A percentile compares a stretch with the other conserved stretches of the same genome.
Conservation (phyloP, 2,113 vertebrate species). For the Dicentrarchus labrax region DNA sequence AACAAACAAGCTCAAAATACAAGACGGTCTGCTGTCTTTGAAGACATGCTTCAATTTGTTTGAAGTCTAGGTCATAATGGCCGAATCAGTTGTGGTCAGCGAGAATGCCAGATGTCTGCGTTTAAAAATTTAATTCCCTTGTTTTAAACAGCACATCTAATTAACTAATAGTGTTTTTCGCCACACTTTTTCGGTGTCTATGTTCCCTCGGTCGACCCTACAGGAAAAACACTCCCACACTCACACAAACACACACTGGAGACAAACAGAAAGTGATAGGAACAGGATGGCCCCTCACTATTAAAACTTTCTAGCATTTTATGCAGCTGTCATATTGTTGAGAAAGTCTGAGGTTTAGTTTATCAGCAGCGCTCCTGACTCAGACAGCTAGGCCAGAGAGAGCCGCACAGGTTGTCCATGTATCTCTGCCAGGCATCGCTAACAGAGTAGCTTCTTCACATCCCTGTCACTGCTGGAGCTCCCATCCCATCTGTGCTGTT, state of each 20-base stretch:
- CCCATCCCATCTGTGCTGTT: conserved; percentile 10
- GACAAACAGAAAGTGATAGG: neutral
- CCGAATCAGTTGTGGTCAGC: conserved; percentile 16
- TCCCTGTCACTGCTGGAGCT: conserved; percentile 22
- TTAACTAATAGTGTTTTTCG: neutral
- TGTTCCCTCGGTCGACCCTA: neutral
- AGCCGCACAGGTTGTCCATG: conserved; percentile 10
- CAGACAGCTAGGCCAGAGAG: neutral
- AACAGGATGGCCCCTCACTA: neutral
- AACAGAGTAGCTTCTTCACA: neutral
- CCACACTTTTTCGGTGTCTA: neutral
- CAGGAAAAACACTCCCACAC: conserved; percentile 17
- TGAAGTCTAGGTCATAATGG: conserved; percentile 60
- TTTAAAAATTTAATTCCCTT: conserved; percentile 1
- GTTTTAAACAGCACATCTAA: conserved; percentile 19
- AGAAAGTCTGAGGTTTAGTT: neutral
- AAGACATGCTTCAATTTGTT: conserved; percentile 56
- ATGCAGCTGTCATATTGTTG: conserved; percentile 13
- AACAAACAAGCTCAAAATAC: conserved; percentile 70
- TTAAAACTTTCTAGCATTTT: neutral
- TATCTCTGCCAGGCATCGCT: conserved; percentile 12
- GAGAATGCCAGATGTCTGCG: conserved; percentile 8
- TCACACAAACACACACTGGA: neutral
- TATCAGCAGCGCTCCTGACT: neutral
- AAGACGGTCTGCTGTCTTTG: conserved; percentile 51